These are phyloP conservation scores for Branchinecta sandiegonensis DNA, from an alignment of 2,888 invertebrate species.

Conservation along the genomic window DNA sequence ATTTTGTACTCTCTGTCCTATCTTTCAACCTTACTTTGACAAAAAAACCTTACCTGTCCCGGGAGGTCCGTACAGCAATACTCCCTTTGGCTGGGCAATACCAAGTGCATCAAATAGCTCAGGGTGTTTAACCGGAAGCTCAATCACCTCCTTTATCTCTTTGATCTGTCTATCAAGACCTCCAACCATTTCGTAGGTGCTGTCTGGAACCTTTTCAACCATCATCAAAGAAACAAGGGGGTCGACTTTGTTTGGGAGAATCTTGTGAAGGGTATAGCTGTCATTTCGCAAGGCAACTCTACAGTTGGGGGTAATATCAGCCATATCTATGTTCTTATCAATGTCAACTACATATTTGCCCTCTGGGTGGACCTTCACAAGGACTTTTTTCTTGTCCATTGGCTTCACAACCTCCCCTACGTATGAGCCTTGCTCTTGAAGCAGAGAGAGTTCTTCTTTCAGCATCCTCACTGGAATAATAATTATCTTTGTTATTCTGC, in stretches of 20 bases:
- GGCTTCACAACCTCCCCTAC: conserved; percentile 99
- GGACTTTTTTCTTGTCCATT: conserved; percentile 99
- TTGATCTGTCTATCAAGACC: conserved; percentile 98
- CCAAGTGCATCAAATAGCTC: conserved; percentile 98
- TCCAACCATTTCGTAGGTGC: conserved; percentile 99
- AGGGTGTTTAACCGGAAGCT: conserved; percentile 97
- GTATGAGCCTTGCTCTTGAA: conserved; percentile 94
- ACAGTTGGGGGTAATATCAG: conserved; percentile 92
- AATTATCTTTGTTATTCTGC: neutral
- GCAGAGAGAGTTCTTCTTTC: conserved; percentile 85
- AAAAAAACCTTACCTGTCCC: conserved; percentile 45
- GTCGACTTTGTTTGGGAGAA: conserved; percentile 97
- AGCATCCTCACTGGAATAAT: conserved; percentile 70
- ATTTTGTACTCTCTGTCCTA: neutral
- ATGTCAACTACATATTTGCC: conserved; percentile 99
- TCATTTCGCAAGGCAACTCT: conserved; percentile 95
- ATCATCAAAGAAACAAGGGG: conserved; percentile 98
- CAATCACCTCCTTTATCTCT: conserved; percentile 99
- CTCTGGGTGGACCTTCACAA: conserved; percentile 98
- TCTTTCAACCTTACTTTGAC: neutral
- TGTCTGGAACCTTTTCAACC: conserved; percentile 99
- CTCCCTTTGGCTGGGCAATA: conserved; percentile 96
- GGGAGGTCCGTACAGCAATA: conserved; percentile 92
- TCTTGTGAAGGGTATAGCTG: conserved; percentile 95
- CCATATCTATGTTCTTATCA: conserved; percentile 97